Base-by-base conservation (phyloP, 2,888 invertebrate species). In the Nasonia oneida region DNA sequence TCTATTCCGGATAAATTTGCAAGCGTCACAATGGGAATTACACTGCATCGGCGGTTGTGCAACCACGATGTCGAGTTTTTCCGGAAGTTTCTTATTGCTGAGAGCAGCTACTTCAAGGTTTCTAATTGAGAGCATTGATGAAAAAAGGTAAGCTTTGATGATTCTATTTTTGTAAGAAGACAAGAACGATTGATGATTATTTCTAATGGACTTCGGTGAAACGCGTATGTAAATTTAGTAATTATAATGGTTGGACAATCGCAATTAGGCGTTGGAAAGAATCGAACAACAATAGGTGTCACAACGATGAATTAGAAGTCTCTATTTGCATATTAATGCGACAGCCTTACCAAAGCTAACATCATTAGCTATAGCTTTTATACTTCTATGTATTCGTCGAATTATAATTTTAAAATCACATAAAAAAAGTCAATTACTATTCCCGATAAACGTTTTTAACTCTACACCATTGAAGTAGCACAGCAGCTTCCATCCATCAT, bases 1-100 rank as follows among this genome's bases (percentile, higher is more conserved):
- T n/a, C n/a, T 70, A 37, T 71, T 67, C 67, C 50, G 70, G 70
- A 80, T 53, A 71, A 70, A 80, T 80, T 80, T 50, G 33, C 80
- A 80, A 80, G 37, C 5, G 50, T 18, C 23, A 71, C 80, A 80
- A 71, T 71, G 23, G 71, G 39, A 80, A 71, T 71, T 53, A 33
- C 29, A 29, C n/a, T 53, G 33, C 70, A 64, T 29, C 33, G 47
- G 47, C 8, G n/a, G 23, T 80, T 80, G 37, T 53, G 71, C 70
- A 70, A 79, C 70, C 50, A 1, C 29, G 14, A 70, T 37, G 33
- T 79, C 18, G 18, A 79, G 47, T 57, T 57, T 57, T 78, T 77
- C 23, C 29, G 78, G 67, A 47, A 77, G 42, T 47, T 33, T 70
- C n/a, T 64, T 64, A 10, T 50, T 33, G 12, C 37, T n/a, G 2